Evolutionary conservation across 2,888 invertebrate species (phyloP), one percentile per base, ranked within the genome.

Genomic region (Trachelus tabidus): DNA sequence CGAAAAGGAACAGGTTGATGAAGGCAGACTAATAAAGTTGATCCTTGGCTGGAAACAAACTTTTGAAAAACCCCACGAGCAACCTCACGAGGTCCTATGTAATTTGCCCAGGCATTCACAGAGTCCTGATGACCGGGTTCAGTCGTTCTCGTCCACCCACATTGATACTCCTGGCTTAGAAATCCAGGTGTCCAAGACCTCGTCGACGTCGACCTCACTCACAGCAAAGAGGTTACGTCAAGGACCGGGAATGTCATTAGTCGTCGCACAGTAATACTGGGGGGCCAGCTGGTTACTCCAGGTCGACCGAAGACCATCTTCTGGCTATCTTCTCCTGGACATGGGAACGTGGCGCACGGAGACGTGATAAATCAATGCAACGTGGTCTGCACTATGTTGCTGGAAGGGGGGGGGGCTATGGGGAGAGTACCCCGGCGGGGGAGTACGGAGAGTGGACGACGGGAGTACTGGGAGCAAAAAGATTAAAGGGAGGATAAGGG

Each of bases 351-450:
- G 56, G 56, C 56, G 56, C 56, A 71, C 71, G 71, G 71, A 71
- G 71, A 31, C 71, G 31, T 31, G 71, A 71, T 71, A 71, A 71
- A 71, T 71, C 71, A 71, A 71, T 71, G 71, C 71, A 71, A 71
- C 71, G 71, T 71, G 71, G 31, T 34, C 34, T 34, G 71, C 71
- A 34, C 71, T 56, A 9, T 23, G 56, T 56, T 56, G 56, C 9
- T 23, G 56, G n/a, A n/a, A n/a, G n/a, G 23, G 15, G 6, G 23
- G 15, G 4, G 4, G 40, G 2, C 40, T 9, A 15, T 23, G 40
- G 15, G 12, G 23, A 56, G 56, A 2, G 23, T 56, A 56, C 56
- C 15, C 56, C 1, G 15, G 3, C 33, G 71, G 12, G 6, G 71
- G 6, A 33, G 34, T 31, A 30, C 71, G 12, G 1, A 12, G 33